Evolutionary conservation across 2,113 vertebrate genomes (phyloP).

Genomic region (Psittacus erithacus): DNA sequence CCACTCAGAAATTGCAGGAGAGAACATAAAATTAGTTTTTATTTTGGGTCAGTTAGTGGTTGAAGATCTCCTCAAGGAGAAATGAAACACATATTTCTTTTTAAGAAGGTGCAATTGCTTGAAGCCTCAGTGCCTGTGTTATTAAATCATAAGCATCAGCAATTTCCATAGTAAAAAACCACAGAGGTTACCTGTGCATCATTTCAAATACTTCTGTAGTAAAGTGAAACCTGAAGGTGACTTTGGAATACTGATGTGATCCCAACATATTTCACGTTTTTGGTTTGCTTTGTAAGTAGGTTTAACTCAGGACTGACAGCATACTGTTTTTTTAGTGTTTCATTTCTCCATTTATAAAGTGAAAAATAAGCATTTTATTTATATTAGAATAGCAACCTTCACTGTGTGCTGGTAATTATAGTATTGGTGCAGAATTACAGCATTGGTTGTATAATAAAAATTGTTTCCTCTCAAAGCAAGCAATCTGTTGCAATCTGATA

Average conservation of each 20-base stretch:
- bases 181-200: background rate
- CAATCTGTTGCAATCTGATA: background rate
- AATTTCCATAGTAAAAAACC: background rate
- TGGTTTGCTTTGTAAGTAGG: background rate
- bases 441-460: background rate
- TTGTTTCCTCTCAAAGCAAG: background rate
- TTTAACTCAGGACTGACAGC: background rate
- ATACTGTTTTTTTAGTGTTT: background rate
- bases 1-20: background rate
- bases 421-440: background rate
- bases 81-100: background rate
- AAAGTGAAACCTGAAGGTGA: background rate
- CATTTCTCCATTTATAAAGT: background rate
- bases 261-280: background rate
- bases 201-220: background rate
- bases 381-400: background rate
- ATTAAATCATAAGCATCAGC: background rate
- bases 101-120: background rate
- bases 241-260: background rate
- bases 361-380: background rate
- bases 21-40: background rate
- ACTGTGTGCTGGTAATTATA: background rate
- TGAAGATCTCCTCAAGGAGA: background rate
- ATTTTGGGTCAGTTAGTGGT: background rate
- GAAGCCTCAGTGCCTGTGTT: background rate